A percentile compares a stretch with the other conserved stretches of the same genome.
Conservation (phyloP, 2,113 vertebrate species). For the Campylomormyrus numenius region DNA sequence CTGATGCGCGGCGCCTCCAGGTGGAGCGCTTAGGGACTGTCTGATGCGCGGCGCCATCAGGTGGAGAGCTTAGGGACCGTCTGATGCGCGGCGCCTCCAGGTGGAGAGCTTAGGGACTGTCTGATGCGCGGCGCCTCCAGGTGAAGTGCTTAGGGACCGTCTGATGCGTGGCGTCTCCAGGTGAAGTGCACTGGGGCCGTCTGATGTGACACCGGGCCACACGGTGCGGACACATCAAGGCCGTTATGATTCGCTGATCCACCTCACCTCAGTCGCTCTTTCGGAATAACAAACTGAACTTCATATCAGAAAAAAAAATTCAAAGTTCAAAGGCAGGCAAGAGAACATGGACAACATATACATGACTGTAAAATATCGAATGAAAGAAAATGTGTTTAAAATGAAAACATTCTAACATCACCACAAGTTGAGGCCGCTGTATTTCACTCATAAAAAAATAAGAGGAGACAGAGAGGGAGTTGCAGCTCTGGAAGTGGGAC, state of each 20-base stretch:
- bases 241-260: not conserved
- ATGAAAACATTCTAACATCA: not conserved
- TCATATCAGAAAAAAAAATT: not conserved
- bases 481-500: not conserved
- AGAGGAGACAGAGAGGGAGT: not conserved
- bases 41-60: not conserved
- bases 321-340: not conserved
- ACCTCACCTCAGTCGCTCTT: slow-evolving; percentile 9
- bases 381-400: not conserved
- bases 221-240: not conserved
- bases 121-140: no score
- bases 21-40: not conserved
- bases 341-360: not conserved
- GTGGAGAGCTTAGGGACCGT: not conserved
- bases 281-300: slow-evolving; percentile 21
- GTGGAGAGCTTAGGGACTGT: no score
- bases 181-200: slow-evolving; percentile 30
- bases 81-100: no score
- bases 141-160: no score
- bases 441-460: not conserved
- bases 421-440: not conserved
- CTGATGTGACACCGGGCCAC: slow-evolving; percentile 38
- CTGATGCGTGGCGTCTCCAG: no score
- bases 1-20: not conserved
- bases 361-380: not conserved